Conservation (phyloP, 2,113 vertebrate species). For the Prunella himalayana region DNA sequence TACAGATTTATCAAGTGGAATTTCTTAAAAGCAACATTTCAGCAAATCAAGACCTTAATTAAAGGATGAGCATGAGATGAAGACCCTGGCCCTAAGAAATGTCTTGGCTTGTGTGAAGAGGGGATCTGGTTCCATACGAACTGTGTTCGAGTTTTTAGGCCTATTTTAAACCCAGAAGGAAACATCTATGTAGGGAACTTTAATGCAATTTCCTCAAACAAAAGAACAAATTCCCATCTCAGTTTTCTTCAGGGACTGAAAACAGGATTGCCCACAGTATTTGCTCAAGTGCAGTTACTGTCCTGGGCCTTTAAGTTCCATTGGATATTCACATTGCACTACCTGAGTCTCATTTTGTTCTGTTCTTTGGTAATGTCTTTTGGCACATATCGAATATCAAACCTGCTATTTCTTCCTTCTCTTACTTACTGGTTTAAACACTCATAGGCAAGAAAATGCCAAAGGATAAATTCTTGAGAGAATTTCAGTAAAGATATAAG, state of each 20-base stretch:
- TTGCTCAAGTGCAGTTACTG: neutral
- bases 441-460: neutral
- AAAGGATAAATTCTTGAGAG: neutral
- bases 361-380: neutral
- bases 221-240: neutral
- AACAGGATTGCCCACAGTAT: neutral
- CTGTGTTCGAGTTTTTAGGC: neutral
- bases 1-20: neutral
- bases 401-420: neutral
- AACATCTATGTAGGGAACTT: neutral
- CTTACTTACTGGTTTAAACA: neutral
- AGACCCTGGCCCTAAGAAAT: neutral
- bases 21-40: neutral
- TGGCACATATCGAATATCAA: neutral
- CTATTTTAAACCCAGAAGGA: neutral
- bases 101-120: neutral
- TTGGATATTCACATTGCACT: neutral
- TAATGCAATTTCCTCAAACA: neutral
- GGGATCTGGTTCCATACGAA: neutral
- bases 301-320: neutral
- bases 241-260: neutral
- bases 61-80: neutral
- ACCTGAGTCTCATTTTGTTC: neutral
- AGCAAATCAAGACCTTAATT: neutral
- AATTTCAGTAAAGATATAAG: neutral